Conservation (phyloP, 2,113 vertebrate species). For the Crypturellus undulatus region DNA sequence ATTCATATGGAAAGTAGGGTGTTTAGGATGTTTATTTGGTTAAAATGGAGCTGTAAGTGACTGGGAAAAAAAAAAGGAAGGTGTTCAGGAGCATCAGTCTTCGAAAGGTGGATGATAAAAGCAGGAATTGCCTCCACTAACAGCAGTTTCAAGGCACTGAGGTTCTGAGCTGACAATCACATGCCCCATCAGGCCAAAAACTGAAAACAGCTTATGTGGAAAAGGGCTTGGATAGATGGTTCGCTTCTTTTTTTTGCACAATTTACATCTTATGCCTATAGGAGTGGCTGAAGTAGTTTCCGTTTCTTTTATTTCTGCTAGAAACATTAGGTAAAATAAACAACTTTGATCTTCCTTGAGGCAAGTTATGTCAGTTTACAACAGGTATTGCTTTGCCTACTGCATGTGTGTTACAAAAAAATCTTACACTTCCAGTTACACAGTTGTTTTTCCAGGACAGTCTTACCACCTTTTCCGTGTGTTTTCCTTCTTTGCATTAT, state of each 20-base stretch:
- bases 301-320: not conserved
- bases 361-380: not conserved
- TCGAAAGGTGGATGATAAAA: not conserved
- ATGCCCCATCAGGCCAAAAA: not conserved
- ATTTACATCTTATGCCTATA: not conserved
- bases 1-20: not conserved
- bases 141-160: not conserved
- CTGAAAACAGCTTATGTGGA: not conserved
- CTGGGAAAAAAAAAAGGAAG: not conserved
- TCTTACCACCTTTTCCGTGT: not conserved
- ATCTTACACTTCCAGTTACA: not conserved
- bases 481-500: not conserved
- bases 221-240: not conserved
- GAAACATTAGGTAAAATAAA: not conserved
- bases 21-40: slow-evolving; percentile 20
- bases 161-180: not conserved
- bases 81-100: not conserved
- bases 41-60: not conserved
- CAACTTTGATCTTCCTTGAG: not conserved
- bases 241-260: not conserved
- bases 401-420: not conserved
- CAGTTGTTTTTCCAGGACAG: not conserved
- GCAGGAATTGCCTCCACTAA: not conserved
- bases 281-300: not conserved
- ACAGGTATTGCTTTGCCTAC: not conserved